Conservation (phyloP, 2,113 vertebrate species). For the Benitochromis conjunctus region DNA sequence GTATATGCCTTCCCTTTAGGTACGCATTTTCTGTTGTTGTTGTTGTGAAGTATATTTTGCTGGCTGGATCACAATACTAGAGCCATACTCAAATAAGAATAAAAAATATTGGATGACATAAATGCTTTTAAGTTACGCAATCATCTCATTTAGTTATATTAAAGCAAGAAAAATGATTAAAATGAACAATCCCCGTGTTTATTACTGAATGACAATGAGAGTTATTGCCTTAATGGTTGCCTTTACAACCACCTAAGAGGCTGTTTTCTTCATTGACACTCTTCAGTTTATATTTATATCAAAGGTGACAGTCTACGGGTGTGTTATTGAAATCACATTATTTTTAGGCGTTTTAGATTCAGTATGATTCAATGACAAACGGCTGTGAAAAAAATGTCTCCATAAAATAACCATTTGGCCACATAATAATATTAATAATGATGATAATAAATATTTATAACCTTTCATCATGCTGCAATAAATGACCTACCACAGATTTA, state of each 20-base stretch:
- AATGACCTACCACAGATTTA: neutral
- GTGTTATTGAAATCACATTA: neutral
- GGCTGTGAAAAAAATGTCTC: neutral
- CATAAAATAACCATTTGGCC: constrained; percentile 12
- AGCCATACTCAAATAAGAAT: constrained; percentile 43
- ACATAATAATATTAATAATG: neutral
- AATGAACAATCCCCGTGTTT: neutral
- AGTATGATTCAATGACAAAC: neutral
- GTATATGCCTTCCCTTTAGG: constrained; percentile 14
- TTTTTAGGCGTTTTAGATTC: constrained; percentile 4
- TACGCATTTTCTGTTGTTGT: neutral
- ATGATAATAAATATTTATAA: neutral
- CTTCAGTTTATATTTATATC: neutral
- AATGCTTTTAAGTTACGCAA: neutral
- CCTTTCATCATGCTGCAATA: neutral
- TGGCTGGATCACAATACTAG: constrained; percentile 10
- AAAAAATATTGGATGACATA: constrained; percentile 8
- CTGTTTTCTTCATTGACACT: neutral
- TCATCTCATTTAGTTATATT: neutral
- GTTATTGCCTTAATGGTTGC: constrained; percentile 44
- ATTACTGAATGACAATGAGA: neutral
- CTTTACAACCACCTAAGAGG: constrained; percentile 34
- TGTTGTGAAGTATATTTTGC: constrained; percentile 7
- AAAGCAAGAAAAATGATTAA: neutral
- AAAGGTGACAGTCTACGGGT: constrained; percentile 26